phyloP scores from a whole-genome alignment of 2,888 invertebrate genomes.

The Papilio gigon region DNA sequence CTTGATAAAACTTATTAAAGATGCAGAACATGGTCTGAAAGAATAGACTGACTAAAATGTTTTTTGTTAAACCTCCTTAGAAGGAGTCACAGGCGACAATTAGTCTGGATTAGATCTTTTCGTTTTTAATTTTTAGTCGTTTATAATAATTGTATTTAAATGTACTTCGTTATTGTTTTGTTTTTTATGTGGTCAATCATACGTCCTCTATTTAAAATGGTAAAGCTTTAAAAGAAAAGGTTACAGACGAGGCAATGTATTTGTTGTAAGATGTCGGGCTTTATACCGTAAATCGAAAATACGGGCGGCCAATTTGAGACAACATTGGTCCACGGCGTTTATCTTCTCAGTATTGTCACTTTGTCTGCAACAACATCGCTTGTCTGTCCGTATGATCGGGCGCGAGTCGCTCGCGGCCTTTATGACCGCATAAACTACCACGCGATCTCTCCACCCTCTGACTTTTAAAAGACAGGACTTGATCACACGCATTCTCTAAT shows the following conservation, averaged over 20 bases:
- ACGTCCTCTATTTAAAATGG: not conserved
- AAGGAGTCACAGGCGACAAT: no score
- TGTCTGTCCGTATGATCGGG: slow-evolving; percentile 56
- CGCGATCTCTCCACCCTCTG: slow-evolving; percentile 66
- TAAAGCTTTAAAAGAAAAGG: not conserved
- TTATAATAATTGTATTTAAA: no score
- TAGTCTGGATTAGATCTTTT: no score
- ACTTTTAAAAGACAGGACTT: slow-evolving; percentile 11
- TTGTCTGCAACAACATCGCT: slow-evolving; percentile 44
- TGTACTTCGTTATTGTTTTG: no score
- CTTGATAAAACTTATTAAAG: no score
- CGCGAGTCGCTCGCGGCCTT: slow-evolving; percentile 60
- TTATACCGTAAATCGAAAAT: slow-evolving; percentile 4
- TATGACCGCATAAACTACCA: slow-evolving; percentile 73
- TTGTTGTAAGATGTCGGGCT: slow-evolving; percentile 6
- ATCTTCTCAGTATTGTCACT: slow-evolving; percentile 41
- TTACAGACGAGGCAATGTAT: not conserved
- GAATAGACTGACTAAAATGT: no score
- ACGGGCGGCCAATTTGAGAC: slow-evolving; percentile 14
- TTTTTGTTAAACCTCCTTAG: no score
- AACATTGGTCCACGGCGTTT: slow-evolving; percentile 5
- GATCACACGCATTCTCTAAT: not conserved
- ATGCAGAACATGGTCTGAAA: no score
- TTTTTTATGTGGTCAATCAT: no score
- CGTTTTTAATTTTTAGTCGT: no score